Base-by-base conservation (phyloP, 2,888 invertebrate genomes). In the Eilema griseolum region DNA sequence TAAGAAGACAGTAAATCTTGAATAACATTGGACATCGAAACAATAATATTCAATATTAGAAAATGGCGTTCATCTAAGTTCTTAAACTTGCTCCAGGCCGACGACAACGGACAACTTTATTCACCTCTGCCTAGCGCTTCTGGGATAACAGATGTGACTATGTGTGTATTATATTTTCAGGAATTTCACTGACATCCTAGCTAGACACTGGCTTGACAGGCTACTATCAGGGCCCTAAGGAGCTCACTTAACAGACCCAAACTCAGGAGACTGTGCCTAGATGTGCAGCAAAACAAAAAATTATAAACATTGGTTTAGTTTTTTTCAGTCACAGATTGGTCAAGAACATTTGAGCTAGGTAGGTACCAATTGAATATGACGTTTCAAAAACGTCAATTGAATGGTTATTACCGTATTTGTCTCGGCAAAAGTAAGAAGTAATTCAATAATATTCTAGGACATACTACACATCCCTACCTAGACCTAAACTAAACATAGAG, bases 1-100 rank as follows among this genome's bases (percentile, higher is more conserved):
- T 88, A 89, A 75, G 86, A 92, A 89, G 88, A 92, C 88, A 90
- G 90, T 89, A 85, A 91, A 89, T 87, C 81, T 90, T 82, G 88
- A 92, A 86, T 89, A 89, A 88, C 83, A 86, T 86, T 92, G 93
- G 92, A 92, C 92, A 92, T 91, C 85, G 81, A 92, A 90, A 90
- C 87, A 87, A 91, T 76, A 75, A 76, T 57, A n/a, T 71, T 74
- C 74, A 46, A 79, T 82, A 73, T n/a, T 82, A 83, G 70, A 82
- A 81, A 80, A 82, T 80, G 73, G 75, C 82, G 72, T 56, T 76
- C 74, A 71, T 75, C 80, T 83, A 82, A 68, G 37, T 70, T 78
- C 69, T 69, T 61, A 69, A 71, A 20, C 62, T 26, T 69, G 70
- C 74, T 65, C 70, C 56, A 64, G 70, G 75, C 73, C 83, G 83